Evolutionary conservation across 2,888 invertebrate genomes (phyloP), one percentile per base, ranked within the genome.

Genomic region (Anthophora plumipes): DNA sequence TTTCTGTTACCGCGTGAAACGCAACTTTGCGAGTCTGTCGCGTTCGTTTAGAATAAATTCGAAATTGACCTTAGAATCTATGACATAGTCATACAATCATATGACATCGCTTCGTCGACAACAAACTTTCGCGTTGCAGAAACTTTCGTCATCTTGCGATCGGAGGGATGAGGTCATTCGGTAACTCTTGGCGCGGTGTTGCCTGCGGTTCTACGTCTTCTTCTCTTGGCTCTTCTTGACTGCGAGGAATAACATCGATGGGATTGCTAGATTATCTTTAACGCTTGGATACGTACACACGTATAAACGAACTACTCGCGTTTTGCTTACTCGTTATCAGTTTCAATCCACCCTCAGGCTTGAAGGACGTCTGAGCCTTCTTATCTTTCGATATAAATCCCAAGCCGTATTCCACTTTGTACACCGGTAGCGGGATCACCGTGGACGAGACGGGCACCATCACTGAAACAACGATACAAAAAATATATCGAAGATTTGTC

Each of bases 401-500:
- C 69, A 95, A 90, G 7, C 94, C 94, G 85, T 94, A 95, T 85
- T 95, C 94, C 9, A 95, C 95, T 92, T 95, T 95, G 88, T 95
- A 95, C 55, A 95, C 95, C 2, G 95, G 94, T 48, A 96, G 90
- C 2, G 96, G 96, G 84, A 96, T 95, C 8, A 96, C 96, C 17
- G 96, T 96, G 4, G 96, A 96, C 0, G 96, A 96, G n/a, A 96
- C 95, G 11, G 96, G 94, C 67, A 96, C 94, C 89, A 96, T 93
- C 91, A 96, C 96, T 96, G 90, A 14, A 87, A 89, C 54, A 67
- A 11, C n/a, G 11, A 41, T 6, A 31, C 7, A 50, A 63, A 54
- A n/a, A 7, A 39, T 41, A n/a, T 9, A 1, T 61, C 14, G 41
- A 22, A 17, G 0, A 11, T 59, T 22, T 9, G 22, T 20, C 20